These are phyloP conservation scores for Phainopepla nitens DNA, from an alignment of 2,113 vertebrate species.

Conservation along the genomic window DNA sequence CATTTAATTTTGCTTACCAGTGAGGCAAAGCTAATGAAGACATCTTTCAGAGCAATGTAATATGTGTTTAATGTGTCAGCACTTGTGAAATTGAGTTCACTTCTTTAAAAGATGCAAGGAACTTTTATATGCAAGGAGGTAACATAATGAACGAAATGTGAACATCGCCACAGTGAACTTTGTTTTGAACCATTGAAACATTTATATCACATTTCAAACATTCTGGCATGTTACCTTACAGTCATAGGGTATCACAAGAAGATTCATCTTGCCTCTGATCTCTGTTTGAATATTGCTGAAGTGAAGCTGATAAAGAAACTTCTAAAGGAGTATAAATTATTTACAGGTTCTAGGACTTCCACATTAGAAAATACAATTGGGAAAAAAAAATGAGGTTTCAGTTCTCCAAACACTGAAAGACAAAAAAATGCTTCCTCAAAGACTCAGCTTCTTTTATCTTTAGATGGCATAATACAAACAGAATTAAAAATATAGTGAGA, in stretches of 20 bases:
- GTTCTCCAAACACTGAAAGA: background rate
- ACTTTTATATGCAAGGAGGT: background rate
- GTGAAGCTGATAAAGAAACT: background rate
- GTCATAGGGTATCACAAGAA: background rate
- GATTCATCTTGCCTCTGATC: background rate
- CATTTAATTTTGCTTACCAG: background rate
- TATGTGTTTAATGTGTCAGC: background rate
- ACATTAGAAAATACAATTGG: background rate
- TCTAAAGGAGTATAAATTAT: slow-evolving; percentile 3
- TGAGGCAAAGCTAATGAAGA: background rate
- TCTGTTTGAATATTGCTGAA: background rate
- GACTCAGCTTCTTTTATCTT: background rate
- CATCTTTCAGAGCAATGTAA: background rate
- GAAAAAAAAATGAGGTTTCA: background rate
- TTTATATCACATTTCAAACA: background rate
- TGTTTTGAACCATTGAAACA: background rate
- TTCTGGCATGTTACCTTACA: background rate
- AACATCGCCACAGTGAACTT: background rate
- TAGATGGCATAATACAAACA: background rate
- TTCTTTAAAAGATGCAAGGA: background rate
- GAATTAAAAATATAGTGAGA: background rate
- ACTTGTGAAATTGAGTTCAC: background rate
- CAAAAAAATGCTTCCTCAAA: background rate
- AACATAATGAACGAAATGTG: background rate
- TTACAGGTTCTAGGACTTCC: background rate